Conservation (phyloP, 2,888 invertebrate genomes). For the Chrysolina haemoptera region DNA sequence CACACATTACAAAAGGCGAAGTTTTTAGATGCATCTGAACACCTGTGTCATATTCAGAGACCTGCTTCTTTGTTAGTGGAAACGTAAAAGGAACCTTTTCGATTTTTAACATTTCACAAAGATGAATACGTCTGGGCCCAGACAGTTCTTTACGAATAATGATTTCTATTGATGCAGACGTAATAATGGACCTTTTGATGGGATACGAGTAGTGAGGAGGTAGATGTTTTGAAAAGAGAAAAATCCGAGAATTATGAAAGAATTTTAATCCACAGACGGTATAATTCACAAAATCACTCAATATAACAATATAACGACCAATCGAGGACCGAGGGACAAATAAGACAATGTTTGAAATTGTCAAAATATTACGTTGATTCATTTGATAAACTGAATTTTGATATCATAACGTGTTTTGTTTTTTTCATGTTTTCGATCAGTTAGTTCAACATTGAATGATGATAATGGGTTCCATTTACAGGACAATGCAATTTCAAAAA, state of each 20-base stretch:
- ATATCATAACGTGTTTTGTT: too few relatives aligned
- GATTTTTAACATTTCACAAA: constrained; percentile 14
- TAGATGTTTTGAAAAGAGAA: not conserved
- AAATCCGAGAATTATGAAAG: not conserved
- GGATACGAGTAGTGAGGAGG: not conserved
- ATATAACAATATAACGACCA: too few relatives aligned
- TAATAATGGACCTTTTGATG: not conserved
- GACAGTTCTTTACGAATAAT: not conserved
- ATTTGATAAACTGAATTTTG: too few relatives aligned
- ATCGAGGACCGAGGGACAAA: too few relatives aligned
- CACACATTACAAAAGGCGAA: constrained; percentile 2
- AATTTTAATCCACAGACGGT: not conserved
- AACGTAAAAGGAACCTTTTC: constrained; percentile 8
- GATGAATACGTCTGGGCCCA: not conserved
- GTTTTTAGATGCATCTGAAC: constrained; percentile 13
- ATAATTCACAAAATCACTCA: too few relatives aligned
- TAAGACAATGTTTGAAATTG: too few relatives aligned
- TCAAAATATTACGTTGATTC: too few relatives aligned
- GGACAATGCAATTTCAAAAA: too few relatives aligned
- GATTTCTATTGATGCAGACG: constrained; percentile 10
- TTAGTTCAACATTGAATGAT: too few relatives aligned
- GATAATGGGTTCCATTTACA: too few relatives aligned
- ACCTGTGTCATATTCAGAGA: constrained; percentile 11
- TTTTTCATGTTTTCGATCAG: too few relatives aligned
- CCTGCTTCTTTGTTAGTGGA: constrained; percentile 14